phyloP scores from a whole-genome alignment of 2,797 vertebrate species.

The Phataginus tricuspis region DNA sequence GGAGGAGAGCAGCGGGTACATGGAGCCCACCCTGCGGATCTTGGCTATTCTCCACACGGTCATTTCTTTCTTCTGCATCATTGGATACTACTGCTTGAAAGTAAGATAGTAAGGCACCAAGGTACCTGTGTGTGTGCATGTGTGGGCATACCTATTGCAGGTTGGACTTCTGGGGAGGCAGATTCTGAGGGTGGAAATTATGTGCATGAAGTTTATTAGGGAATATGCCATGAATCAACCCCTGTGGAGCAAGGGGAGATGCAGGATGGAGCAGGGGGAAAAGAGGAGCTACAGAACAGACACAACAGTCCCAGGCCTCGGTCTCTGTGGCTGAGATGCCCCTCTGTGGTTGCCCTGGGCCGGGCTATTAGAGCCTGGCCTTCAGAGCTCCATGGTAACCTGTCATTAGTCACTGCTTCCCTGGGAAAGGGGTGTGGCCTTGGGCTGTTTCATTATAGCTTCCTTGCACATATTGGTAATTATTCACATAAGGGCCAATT shows the following conservation, averaged over 20 bases:
- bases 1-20: constrained; percentile 97
- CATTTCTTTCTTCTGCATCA: constrained; percentile 98
- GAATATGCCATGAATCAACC: background rate
- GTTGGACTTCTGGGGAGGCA: background rate
- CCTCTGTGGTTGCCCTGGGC: background rate
- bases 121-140: background rate
- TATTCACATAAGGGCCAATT: background rate
- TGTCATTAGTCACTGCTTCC: background rate
- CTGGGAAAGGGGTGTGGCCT: background rate
- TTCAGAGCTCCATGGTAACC: background rate
- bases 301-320: background rate
- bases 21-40: constrained; percentile 95
- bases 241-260: background rate
- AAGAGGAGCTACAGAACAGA: accelerated
- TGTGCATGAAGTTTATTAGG: accelerated
- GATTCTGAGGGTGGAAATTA: background rate
- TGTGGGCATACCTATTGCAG: accelerated
- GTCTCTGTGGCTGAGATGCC: background rate
- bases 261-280: background rate
- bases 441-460: background rate
- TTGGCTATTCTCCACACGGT: constrained; percentile 94
- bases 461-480: background rate
- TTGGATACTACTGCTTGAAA: constrained; percentile 98
- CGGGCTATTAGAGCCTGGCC: background rate
- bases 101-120: constrained; percentile 80